Evolutionary conservation across 2,797 vertebrate genomes (phyloP).

Genomic region (Allobates femoralis): DNA sequence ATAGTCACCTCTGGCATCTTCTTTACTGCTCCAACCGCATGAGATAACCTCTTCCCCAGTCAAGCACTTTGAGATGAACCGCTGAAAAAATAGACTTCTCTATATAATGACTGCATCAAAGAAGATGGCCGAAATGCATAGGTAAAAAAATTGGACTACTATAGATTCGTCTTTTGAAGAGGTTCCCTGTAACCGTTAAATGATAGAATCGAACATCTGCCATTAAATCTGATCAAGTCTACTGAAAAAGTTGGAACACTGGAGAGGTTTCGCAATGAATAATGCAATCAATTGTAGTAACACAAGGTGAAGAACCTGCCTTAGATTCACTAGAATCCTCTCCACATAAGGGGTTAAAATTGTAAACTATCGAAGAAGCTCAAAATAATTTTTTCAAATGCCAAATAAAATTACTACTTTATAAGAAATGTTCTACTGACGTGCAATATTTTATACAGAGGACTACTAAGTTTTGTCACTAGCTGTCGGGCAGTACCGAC

Average conservation of each 20-base stretch:
- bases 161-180: background rate
- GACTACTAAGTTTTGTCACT: constrained; percentile 37
- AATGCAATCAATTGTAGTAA: background rate
- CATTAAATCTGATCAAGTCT: background rate
- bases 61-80: too few relatives aligned
- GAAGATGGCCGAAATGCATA: too few relatives aligned
- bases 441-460: constrained; percentile 3
- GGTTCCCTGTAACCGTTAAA: background rate
- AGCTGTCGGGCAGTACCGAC: constrained; percentile 34
- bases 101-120: too few relatives aligned
- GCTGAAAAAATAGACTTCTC: too few relatives aligned
- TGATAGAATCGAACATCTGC: background rate
- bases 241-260: background rate
- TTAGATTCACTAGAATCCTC: background rate
- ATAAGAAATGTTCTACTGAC: constrained; percentile 17
- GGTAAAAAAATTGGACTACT: background rate
- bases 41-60: too few relatives aligned
- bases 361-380: background rate
- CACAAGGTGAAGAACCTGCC: background rate
- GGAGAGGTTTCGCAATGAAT: background rate
- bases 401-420: constrained; percentile 21
- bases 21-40: too few relatives aligned
- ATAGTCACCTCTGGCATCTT: too few relatives aligned
- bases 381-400: background rate
- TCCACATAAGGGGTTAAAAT: background rate